Evolutionary conservation across 1,140 invertebrate species (phyloP), one percentile per base, ranked within the genome.

Genomic region (Drosophila rufa): DNA sequence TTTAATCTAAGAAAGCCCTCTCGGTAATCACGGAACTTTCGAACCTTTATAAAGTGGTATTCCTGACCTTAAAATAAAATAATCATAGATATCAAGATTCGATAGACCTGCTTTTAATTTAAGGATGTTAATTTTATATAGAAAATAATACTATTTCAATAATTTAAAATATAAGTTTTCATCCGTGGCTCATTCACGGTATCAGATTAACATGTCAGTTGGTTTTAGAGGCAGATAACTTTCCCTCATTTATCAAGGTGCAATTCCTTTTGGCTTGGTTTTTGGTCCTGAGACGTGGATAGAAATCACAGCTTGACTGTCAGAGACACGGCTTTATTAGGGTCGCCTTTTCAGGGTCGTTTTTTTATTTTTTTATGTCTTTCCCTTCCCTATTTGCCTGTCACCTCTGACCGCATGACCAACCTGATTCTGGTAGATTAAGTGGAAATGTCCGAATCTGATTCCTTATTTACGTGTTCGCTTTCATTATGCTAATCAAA

Each of bases 301-400:
- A 25, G 55, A 77, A 74, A 43, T 36, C 22, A n/a, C 46, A 43
- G 38, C 57, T 46, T 46, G 33, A 30, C 17, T 51, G 58, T 45
- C 57, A 50, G 46, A 64, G 62, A 60, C 59, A 87, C 19, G 76
- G 38, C 70, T 69, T 86, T 80, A 83, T 75, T 65, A 62, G 75
- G 62, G 42, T 78, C 62, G 59, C 55, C 25, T 47, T 80, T 75
- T 40, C 51, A 15, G 46, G 19, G 33, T 17, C 42, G 19, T 56
- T 15, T 19, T 59, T 73, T 69, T 57, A 53, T 53, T 38, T 51
- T 36, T 61, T 50, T 50, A 14, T 38, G 14, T 11, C 17, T 3
- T 22, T 40, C 36, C 8, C 12, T 56, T 36, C 4, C 14, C 11
- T 11, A 15, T 38, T 46, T 38, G 48, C 40, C 17, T n/a, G 53